A percentile compares a stretch with the other conserved stretches of the same genome.
These are phyloP conservation scores for Formica exsecta DNA, from an alignment of 1,140 invertebrate species.

Conservation along the genomic window DNA sequence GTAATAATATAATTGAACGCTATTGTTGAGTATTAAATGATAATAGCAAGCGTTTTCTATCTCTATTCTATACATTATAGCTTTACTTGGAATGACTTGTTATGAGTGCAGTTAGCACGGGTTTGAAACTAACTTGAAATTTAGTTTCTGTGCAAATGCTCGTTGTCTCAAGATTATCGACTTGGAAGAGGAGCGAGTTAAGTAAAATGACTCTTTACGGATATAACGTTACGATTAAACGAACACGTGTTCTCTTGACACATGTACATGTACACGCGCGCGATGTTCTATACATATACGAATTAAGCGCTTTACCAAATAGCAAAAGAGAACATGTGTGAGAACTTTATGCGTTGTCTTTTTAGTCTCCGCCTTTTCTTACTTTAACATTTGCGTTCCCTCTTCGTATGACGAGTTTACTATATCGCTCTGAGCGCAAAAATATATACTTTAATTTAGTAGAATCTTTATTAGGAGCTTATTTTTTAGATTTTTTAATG, in stretches of 20 bases:
- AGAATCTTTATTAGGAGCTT: neutral
- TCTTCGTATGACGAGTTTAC: neutral
- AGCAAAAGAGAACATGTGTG: constrained; percentile 66
- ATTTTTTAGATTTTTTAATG: neutral
- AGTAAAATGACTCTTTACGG: constrained; percentile 58
- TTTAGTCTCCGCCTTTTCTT: constrained; percentile 19
- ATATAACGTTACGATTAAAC: constrained; percentile 64
- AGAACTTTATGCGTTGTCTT: constrained; percentile 32
- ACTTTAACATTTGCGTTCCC: constrained; percentile 15
- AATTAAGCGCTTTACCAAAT: constrained; percentile 60
- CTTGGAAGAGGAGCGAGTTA: constrained; percentile 45
- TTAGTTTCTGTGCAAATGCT: neutral
- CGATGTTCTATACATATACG: constrained; percentile 36
- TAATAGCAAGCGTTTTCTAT: constrained; percentile 1
- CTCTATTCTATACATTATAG: neutral
- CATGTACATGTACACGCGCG: neutral
- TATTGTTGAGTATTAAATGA: neutral
- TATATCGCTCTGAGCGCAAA: neutral
- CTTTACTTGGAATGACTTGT: neutral
- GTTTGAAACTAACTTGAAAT: neutral
- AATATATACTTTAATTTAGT: neutral
- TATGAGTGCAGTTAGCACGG: neutral
- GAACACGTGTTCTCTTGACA: constrained; percentile 58
- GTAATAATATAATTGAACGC: constrained; percentile 6
- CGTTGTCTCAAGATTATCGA: constrained; percentile 36